Conservation (phyloP, 2,888 invertebrate genomes). For the Emesis furor region DNA sequence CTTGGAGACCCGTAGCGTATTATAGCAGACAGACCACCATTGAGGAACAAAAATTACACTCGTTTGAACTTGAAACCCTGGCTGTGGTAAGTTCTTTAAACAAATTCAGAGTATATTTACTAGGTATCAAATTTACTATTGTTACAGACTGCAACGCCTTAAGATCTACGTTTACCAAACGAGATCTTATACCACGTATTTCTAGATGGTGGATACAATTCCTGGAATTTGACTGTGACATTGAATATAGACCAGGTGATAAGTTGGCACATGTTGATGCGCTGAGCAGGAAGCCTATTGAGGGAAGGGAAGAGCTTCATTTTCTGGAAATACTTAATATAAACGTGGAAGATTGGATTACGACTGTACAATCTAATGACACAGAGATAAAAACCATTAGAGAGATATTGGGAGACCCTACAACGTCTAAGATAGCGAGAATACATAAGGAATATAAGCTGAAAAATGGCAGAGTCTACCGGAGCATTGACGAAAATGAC, state of each 20-base stretch:
- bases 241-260: slow-evolving; percentile 34
- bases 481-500: slow-evolving; percentile 14
- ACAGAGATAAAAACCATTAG: not conserved
- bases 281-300: slow-evolving; percentile 27
- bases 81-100: not conserved
- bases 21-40: not conserved
- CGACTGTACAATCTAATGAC: slow-evolving; percentile 23
- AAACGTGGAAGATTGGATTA: slow-evolving; percentile 16
- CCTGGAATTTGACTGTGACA: slow-evolving; percentile 45
- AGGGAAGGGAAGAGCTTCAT: not conserved
- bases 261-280: slow-evolving; percentile 50
- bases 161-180: not conserved
- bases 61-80: not conserved
- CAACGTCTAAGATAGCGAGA: not conserved
- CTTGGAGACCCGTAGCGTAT: not conserved
- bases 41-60: not conserved
- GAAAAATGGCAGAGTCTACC: slow-evolving; percentile 58
- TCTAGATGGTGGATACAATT: slow-evolving; percentile 27
- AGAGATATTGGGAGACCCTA: slow-evolving; percentile 16
- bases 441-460: slow-evolving; percentile 49
- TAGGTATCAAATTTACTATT: slow-evolving; percentile 1
- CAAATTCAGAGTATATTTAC: not conserved
- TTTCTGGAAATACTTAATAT: not conserved
- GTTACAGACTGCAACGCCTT: slow-evolving; percentile 3
- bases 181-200: not conserved